Conservation (phyloP, 2,888 invertebrate genomes). For the Brachyopa scutellaris region DNA sequence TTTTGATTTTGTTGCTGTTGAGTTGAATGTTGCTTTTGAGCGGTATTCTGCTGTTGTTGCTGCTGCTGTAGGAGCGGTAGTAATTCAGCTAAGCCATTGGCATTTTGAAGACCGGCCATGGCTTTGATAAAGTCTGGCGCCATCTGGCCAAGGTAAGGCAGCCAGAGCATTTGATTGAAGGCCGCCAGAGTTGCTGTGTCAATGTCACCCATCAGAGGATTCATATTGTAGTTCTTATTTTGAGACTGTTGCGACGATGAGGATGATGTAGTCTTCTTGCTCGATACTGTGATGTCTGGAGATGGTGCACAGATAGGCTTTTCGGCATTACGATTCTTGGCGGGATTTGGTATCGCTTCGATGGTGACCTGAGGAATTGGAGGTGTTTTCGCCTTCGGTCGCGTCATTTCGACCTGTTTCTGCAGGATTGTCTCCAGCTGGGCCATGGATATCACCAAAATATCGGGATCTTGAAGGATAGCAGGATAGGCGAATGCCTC, state of each 20-base stretch:
- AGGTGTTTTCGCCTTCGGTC: slow-evolving; percentile 77
- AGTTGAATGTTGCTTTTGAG: slow-evolving; percentile 56
- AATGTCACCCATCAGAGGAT: slow-evolving; percentile 82
- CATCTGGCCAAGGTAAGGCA: slow-evolving; percentile 84
- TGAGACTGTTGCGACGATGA: slow-evolving; percentile 22
- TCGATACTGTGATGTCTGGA: slow-evolving; percentile 54
- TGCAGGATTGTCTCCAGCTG: slow-evolving; percentile 87
- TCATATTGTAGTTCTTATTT: slow-evolving; percentile 54
- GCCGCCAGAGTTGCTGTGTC: slow-evolving; percentile 88
- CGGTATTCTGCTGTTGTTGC: slow-evolving; percentile 76
- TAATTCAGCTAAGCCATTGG: slow-evolving; percentile 74
- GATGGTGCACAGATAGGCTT: slow-evolving; percentile 47
- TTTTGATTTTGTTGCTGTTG: slow-evolving; percentile 69
- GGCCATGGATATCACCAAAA: slow-evolving; percentile 89
- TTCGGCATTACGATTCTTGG: slow-evolving; percentile 47
- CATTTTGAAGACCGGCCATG: slow-evolving; percentile 76
- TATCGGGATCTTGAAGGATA: slow-evolving; percentile 89
- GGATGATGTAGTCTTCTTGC: slow-evolving; percentile 41
- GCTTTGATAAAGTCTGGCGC: slow-evolving; percentile 83
- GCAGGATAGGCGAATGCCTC: slow-evolving; percentile 89
- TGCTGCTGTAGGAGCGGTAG: slow-evolving; percentile 81
- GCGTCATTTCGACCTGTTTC: slow-evolving; percentile 82
- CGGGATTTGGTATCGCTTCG: slow-evolving; percentile 70
- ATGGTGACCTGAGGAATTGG: slow-evolving; percentile 73
- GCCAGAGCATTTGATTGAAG: slow-evolving; percentile 89